Conservation (phyloP, 2,113 vertebrate genomes). For the Dermatemys mawii region DNA sequence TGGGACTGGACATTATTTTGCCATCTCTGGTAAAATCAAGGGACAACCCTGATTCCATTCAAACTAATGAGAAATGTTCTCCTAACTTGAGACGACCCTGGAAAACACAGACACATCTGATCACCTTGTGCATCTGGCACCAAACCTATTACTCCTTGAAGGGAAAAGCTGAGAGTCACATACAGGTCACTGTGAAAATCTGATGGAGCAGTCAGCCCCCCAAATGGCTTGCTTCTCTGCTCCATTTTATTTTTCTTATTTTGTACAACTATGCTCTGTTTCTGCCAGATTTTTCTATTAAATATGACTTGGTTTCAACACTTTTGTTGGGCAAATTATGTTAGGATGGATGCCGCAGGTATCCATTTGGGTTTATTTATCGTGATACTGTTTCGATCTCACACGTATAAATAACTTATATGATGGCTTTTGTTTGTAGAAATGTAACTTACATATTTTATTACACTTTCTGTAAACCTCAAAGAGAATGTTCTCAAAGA, state of each 20-base stretch:
- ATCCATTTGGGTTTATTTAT: slow-evolving; percentile 85
- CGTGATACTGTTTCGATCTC: slow-evolving; percentile 78
- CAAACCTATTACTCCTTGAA: not conserved
- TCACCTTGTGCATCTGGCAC: accelerated
- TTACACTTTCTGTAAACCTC: slow-evolving; percentile 86
- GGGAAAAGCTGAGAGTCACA: not conserved
- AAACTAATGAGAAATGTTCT: not conserved
- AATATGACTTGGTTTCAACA: slow-evolving; percentile 74
- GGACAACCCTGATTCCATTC: not conserved
- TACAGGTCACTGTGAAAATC: accelerated
- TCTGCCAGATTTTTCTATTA: slow-evolving; percentile 72
- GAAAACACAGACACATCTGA: not conserved
- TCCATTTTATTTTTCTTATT: slow-evolving; percentile 41
- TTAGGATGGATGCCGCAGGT: slow-evolving; percentile 82
- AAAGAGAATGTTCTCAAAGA: slow-evolving; percentile 80
- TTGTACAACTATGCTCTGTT: slow-evolving; percentile 4
- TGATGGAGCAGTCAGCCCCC: accelerated
- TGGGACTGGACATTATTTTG: not conserved
- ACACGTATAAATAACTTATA: slow-evolving; percentile 85
- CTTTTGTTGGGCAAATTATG: slow-evolving; percentile 80
- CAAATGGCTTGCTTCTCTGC: not conserved
- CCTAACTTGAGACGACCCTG: accelerated
- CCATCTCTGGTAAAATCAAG: not conserved
- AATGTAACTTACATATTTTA: slow-evolving; percentile 88
- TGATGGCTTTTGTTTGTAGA: slow-evolving; percentile 85